Conservation (phyloP, 2,797 vertebrate genomes). For the Characodon lateralis region DNA sequence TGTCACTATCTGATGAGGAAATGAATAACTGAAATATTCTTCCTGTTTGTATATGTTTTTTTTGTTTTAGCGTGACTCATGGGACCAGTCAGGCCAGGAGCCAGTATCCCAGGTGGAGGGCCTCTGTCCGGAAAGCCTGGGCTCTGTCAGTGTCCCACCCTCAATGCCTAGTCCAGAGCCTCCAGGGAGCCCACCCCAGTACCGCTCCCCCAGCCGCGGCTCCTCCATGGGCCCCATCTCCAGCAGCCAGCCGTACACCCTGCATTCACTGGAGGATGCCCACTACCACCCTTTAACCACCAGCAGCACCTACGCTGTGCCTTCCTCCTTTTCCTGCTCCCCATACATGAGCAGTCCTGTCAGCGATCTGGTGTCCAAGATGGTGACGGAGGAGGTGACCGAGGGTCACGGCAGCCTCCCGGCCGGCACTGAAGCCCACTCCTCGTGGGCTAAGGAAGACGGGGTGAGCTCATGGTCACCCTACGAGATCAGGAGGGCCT, state of each 20-base stretch:
- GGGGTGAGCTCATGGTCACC: constrained; percentile 82
- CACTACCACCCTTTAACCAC: constrained; percentile 78
- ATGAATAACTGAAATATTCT: constrained; percentile 15
- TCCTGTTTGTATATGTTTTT: constrained; percentile 29
- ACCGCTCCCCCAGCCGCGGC: constrained; percentile 80
- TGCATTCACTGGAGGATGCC: constrained; percentile 87
- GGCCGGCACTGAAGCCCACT: constrained; percentile 60
- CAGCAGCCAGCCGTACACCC: constrained; percentile 81
- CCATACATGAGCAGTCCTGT: constrained; percentile 80
- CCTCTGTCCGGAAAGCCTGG: constrained; percentile 78
- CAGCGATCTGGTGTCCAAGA: constrained; percentile 83
- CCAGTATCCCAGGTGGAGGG: constrained; percentile 80
- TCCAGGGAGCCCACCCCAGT: constrained; percentile 74
- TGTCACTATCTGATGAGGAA: constrained; percentile 22
- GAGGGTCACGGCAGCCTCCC: constrained; percentile 69
- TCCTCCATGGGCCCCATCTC: constrained; percentile 68
- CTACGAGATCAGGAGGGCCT: constrained; percentile 88
- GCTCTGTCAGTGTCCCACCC: constrained; percentile 58
- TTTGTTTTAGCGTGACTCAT: constrained; percentile 85
- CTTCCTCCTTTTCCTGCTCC: constrained; percentile 78
- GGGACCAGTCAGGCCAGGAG: constrained; percentile 86
- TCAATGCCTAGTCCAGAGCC: constrained; percentile 82
- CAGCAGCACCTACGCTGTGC: constrained; percentile 71
- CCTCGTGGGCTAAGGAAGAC: constrained; percentile 89
- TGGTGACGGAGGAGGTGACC: constrained; percentile 72